A percentile compares a stretch with the other conserved stretches of the same genome.
Conservation (phyloP, 2,888 invertebrate species). For the Philhelius pedissequus region DNA sequence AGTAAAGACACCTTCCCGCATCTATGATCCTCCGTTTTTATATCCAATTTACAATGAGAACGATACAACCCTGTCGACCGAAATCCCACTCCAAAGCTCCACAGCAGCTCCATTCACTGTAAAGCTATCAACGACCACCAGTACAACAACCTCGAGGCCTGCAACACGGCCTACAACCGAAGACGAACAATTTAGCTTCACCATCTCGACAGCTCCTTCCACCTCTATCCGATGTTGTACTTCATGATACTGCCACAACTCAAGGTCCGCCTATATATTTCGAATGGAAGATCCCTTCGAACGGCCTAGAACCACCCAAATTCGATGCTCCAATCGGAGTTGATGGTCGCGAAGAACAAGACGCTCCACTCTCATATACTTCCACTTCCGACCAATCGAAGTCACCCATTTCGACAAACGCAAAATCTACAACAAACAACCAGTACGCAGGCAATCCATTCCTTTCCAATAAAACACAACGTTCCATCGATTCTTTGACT, state of each 20-base stretch:
- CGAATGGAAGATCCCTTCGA: slow-evolving; percentile 83
- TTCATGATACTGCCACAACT: slow-evolving; percentile 80
- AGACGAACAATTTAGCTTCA: slow-evolving; percentile 30
- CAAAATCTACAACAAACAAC: slow-evolving; percentile 17
- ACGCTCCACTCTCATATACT: slow-evolving; percentile 72
- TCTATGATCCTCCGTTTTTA: slow-evolving; percentile 77
- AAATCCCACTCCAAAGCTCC: slow-evolving; percentile 70
- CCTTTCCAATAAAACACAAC: slow-evolving; percentile 28
- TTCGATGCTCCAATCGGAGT: slow-evolving; percentile 76
- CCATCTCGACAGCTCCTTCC: slow-evolving; percentile 79
- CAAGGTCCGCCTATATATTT: slow-evolving; percentile 83
- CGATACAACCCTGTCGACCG: slow-evolving; percentile 61
- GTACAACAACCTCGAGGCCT: slow-evolving; percentile 71
- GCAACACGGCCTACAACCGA: slow-evolving; percentile 73
- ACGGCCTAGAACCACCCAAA: slow-evolving; percentile 81
- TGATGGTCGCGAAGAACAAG: slow-evolving; percentile 77
- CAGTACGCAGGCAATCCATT: slow-evolving; percentile 52
- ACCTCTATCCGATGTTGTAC: slow-evolving; percentile 80
- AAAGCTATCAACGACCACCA: slow-evolving; percentile 63
- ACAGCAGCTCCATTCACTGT: slow-evolving; percentile 74
- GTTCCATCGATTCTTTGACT: slow-evolving; percentile 56
- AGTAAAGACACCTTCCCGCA: slow-evolving; percentile 75
- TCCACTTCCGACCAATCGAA: slow-evolving; percentile 71
- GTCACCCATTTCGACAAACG: slow-evolving; percentile 68
- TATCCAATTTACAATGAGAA: slow-evolving; percentile 77